Evolutionary conservation across 1,140 invertebrate genomes (phyloP), one percentile per base, ranked within the genome.

Genomic region (Zaprionus africanus): DNA sequence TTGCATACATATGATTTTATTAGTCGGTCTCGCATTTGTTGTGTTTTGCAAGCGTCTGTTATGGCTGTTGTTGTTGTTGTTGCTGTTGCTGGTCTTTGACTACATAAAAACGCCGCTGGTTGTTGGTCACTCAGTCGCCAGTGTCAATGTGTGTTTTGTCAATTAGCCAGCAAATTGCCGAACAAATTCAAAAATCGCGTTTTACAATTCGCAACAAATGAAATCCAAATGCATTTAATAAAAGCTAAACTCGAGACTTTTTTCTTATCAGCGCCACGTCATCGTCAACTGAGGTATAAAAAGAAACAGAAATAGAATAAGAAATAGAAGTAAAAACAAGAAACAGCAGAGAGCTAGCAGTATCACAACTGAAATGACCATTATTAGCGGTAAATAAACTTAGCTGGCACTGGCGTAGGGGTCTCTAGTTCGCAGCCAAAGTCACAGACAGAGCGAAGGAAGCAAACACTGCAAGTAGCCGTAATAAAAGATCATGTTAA

Each of bases 351-450:
- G 38, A n/a, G 49, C 19, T 22, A 13, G 26, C n/a, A 64, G 76
- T 78, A 87, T 87, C 83, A 71, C 83, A 74, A 84, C 79, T 76
- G 41, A 91, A 91, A 91, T 91, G 81, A 91, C 83, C 83, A 87
- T 91, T 91, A 91, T 91, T 91, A 91, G 87, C 81, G 78, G 87
- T 88, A 91, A 83, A 88, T 90, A 90, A 88, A 88, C 85, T 77
- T 76, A 83, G 71, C 72, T 81, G 73, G 66, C 63, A 49, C 60
- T 68, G n/a, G 41, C n/a, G n/a, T 17, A 46, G 41, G 41, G 41
- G 41, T 17, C n/a, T 5, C 12, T 6, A 57, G 38, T 53, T 57
- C 53, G 58, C 73, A 77, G 24, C 57, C 61, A 54, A 38, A 68
- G 60, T 36, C 53, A 54, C n/a, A 51, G 15, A 22, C 19, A 56